phyloP scores from a whole-genome alignment of 2,797 vertebrate species.

The Aldrovandia affinis region DNA sequence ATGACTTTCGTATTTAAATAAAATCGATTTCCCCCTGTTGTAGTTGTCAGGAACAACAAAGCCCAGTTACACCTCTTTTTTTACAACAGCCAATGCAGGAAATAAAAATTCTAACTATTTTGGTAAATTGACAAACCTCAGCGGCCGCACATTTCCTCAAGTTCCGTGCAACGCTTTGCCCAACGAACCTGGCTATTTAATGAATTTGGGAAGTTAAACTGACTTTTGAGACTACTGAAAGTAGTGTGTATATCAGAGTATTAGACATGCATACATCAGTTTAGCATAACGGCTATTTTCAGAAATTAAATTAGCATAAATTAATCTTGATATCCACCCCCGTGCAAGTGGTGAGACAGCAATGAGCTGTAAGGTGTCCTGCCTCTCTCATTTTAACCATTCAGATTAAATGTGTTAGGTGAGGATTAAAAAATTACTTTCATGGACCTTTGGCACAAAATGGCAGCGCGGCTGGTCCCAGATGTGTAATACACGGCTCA shows the following conservation, averaged over 20 bases:
- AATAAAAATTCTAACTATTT: too few species aligned
- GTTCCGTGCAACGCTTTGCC: neutral
- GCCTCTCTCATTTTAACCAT: conserved; percentile 8
- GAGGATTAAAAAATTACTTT: conserved; percentile 32
- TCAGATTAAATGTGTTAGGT: conserved; percentile 25
- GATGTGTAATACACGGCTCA: conserved; percentile 20
- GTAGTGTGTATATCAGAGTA: neutral
- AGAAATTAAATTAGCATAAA: conserved; percentile 15
- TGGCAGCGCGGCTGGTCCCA: conserved; percentile 27
- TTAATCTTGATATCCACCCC: neutral
- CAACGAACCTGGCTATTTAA: neutral
- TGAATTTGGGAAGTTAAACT: conserved; percentile 3
- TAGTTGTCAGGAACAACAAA: neutral
- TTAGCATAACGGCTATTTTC: neutral
- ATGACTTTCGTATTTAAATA: too few species aligned
- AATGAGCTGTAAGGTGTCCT: conserved; percentile 7
- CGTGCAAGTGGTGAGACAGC: conserved; percentile 12
- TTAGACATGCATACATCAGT: conserved; percentile 12
- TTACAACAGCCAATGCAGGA: neutral
- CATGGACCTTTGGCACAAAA: conserved; percentile 23
- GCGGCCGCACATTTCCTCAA: neutral
- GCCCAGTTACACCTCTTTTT: too few species aligned
- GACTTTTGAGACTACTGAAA: conserved; percentile 5
- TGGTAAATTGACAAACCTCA: too few species aligned
- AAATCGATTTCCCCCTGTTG: too few species aligned